These are phyloP conservation scores for Taurulus bubalis DNA, from an alignment of 2,113 vertebrate species.

Conservation along the genomic window DNA sequence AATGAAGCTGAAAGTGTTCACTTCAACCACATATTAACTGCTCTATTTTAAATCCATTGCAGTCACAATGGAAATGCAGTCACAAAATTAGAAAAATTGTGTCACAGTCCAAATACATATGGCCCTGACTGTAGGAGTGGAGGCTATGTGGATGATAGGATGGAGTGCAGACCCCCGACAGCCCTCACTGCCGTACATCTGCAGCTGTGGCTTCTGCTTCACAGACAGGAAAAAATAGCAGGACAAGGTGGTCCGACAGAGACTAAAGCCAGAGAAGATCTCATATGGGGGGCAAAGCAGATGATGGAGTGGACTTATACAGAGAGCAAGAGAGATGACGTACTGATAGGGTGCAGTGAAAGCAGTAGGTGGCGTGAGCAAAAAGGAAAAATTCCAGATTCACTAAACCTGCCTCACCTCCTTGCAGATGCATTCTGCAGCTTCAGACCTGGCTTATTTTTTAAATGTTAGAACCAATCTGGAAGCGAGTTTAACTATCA, in stretches of 20 bases:
- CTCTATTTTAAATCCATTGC: too few relatives aligned
- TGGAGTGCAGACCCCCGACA: background rate
- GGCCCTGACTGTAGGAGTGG: background rate
- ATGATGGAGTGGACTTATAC: conserved; percentile 9
- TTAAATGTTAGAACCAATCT: conserved; percentile 18
- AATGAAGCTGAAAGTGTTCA: too few relatives aligned
- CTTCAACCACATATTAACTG: too few relatives aligned
- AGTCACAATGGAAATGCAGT: too few relatives aligned
- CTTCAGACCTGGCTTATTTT: conserved; percentile 29
- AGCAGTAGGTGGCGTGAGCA: background rate
- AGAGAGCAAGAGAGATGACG: background rate
- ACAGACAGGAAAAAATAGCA: background rate
- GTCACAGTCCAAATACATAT: too few relatives aligned
- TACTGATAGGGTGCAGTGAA: background rate
- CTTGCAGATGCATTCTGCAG: background rate
- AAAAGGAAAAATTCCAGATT: background rate
- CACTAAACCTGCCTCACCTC: conserved; percentile 11
- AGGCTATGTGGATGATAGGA: background rate
- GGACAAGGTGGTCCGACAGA: conserved; percentile 11
- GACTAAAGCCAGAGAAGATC: conserved; percentile 16
- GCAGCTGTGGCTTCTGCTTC: conserved; percentile 1
- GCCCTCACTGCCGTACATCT: background rate
- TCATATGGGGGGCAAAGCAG: background rate
- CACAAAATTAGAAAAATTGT: too few relatives aligned
- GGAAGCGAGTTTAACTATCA: background rate